Evolutionary conservation across 2,888 invertebrate genomes (phyloP).

Genomic region (Ophonus ardosiacus): DNA sequence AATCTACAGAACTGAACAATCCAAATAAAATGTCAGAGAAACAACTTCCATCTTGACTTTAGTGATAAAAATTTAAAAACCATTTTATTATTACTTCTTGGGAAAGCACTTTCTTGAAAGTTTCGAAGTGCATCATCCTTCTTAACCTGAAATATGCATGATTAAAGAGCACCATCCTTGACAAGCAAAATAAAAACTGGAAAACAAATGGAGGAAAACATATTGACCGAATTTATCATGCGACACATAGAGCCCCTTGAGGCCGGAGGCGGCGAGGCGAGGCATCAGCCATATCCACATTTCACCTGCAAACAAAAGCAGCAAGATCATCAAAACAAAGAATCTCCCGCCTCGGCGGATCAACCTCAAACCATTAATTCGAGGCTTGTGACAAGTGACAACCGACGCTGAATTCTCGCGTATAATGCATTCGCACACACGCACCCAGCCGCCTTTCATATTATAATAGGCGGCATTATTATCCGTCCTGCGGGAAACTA

Average conservation of each 20-base stretch:
- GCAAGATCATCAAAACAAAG: slow-evolving; percentile 40
- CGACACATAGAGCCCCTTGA: slow-evolving; percentile 7
- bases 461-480: slow-evolving; percentile 57
- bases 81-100: background rate
- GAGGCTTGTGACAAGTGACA: slow-evolving; percentile 43
- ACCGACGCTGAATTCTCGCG: slow-evolving; percentile 14
- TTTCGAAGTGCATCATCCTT: background rate
- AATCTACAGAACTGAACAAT: no score
- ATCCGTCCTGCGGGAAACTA: slow-evolving; percentile 48
- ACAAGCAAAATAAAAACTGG: slow-evolving; percentile 3
- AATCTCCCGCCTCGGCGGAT: slow-evolving; percentile 20
- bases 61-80: background rate
- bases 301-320: slow-evolving; percentile 44
- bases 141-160: slow-evolving; percentile 19
- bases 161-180: slow-evolving; percentile 11
- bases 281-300: background rate
- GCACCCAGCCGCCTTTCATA: slow-evolving; percentile 34
- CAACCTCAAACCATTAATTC: slow-evolving; percentile 40
- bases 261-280: background rate
- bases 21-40: background rate
- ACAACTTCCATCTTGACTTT: background rate
- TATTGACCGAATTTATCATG: slow-evolving; percentile 25
- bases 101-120: background rate
- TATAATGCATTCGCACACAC: slow-evolving; percentile 46
- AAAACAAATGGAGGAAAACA: slow-evolving; percentile 19